A percentile compares a stretch with the other conserved stretches of the same genome.
phyloP scores from a whole-genome alignment of 1,140 invertebrate species.

The Euwallacea fornicatus region DNA sequence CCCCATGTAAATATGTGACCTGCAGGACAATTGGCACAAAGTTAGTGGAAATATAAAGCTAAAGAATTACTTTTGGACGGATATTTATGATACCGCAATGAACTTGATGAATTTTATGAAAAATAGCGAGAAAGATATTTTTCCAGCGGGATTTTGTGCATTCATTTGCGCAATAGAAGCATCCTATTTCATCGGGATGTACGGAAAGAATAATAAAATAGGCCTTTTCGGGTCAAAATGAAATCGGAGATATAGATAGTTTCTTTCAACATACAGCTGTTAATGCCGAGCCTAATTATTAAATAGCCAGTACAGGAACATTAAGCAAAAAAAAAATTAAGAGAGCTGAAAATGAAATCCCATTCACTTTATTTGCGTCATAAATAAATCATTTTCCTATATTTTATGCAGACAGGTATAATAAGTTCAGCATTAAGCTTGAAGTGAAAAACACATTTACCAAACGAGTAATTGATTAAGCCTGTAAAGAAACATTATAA shows the following conservation, averaged over 20 bases:
- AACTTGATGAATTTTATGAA: constrained; percentile 2
- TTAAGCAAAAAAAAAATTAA: background rate
- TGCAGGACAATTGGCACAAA: too few species aligned
- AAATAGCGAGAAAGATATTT: background rate
- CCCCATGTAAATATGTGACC: too few species aligned
- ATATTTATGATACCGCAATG: background rate
- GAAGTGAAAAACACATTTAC: constrained; percentile 21
- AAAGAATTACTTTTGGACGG: too few species aligned
- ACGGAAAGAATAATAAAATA: background rate
- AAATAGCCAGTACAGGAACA: background rate
- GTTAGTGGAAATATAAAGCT: too few species aligned
- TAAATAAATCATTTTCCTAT: constrained; percentile 25
- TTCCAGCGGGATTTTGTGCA: background rate
- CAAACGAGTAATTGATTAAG: constrained; percentile 28
- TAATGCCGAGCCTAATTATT: background rate
- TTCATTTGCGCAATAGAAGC: background rate
- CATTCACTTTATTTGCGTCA: constrained; percentile 9
- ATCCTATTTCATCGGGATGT: background rate
- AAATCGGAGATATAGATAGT: background rate
- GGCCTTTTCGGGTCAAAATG: background rate
- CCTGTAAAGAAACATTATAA: constrained; percentile 30
- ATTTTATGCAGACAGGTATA: constrained; percentile 24
- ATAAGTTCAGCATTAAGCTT: constrained; percentile 23
- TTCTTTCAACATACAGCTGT: background rate
- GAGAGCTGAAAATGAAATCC: background rate